Evolutionary conservation across 2,113 vertebrate genomes (phyloP), one percentile per base, ranked within the genome.

Genomic region (Barbus barbus): DNA sequence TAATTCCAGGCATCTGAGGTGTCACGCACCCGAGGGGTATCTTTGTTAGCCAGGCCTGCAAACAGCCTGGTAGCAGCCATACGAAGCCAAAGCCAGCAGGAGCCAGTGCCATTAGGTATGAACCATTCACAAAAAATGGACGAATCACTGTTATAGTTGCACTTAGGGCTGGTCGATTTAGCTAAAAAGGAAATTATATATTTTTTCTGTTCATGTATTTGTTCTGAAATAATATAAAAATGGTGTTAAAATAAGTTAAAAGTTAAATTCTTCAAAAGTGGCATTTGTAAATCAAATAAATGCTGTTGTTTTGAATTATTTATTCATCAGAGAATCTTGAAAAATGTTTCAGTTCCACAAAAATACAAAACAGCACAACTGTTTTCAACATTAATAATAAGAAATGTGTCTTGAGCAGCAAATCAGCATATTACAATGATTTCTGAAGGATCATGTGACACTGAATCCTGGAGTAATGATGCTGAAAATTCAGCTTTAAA

Each of bases 61-160:
- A 96, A 97, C 83, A 96, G 95, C 86, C 90, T 97, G 0, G 94
- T 96, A 78, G 94, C 96, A 86, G 95, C 96, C 76, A 93, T 97
- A 87, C 93, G 96, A 91, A 97, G 91, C 91, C 96, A 97, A 86
- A 93, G 96, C 87, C 96, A 96, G 53, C 95, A 95, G 0, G 96
- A 97, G 79, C 77, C 94, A 0, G 93, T 96, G 87, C 96, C 96
- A 83, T 89, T 96, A 85, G 95, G 96, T 97, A 92, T 36, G 16
- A 12, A 9, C 61, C 48, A 46, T 13, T 46, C 44, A 13, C 44
- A 46, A 46, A 13, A 13, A 46, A 46, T 13, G 44, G 44, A 46
- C 11, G 1, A 3, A 46, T 46, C 44, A 13, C 44, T 46, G 3
- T 13, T 46, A 3, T 12, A 46, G 44, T 12, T 46, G 44, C 44